phyloP scores from a whole-genome alignment of 2,888 invertebrate genomes.

The Oxytorus armatus region DNA sequence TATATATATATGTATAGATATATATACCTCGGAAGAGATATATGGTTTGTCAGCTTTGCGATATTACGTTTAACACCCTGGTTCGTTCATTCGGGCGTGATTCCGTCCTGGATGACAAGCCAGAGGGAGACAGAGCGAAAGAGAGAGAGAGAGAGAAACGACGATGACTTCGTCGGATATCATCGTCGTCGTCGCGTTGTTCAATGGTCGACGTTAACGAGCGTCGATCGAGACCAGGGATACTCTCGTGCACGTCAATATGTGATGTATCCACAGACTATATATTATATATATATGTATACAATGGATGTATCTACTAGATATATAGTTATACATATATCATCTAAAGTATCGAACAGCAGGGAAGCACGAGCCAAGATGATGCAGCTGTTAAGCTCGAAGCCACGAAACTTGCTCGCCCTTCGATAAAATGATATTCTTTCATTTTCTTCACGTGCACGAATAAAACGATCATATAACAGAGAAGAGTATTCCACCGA shows the following conservation, averaged over 20 bases:
- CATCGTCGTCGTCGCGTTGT: slow-evolving; percentile 53
- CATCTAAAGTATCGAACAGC: slow-evolving; percentile 25
- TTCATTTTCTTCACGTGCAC: background rate
- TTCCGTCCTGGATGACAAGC: slow-evolving; percentile 65
- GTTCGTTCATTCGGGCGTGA: slow-evolving; percentile 62
- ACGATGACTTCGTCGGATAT: slow-evolving; percentile 46
- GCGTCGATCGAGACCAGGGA: slow-evolving; percentile 45
- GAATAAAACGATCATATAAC: background rate
- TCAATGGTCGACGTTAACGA: slow-evolving; percentile 52
- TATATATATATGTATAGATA: background rate
- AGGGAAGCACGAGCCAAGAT: background rate
- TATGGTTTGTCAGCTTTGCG: slow-evolving; percentile 20
- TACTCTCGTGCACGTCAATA: slow-evolving; percentile 35
- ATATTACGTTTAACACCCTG: slow-evolving; percentile 38
- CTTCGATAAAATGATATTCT: background rate
- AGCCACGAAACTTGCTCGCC: slow-evolving; percentile 16
- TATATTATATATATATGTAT: slow-evolving; percentile 10
- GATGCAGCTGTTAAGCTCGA: slow-evolving; percentile 31
- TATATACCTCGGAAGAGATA: slow-evolving; percentile 6
- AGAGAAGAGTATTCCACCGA: too few species aligned
- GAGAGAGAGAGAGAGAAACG: slow-evolving; percentile 12
- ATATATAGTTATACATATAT: slow-evolving; percentile 4
- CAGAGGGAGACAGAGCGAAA: background rate
- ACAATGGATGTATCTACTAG: background rate
- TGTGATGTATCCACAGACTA: background rate